These are phyloP conservation scores for Monopis laevigella DNA, from an alignment of 2,888 invertebrate species.

Conservation along the genomic window DNA sequence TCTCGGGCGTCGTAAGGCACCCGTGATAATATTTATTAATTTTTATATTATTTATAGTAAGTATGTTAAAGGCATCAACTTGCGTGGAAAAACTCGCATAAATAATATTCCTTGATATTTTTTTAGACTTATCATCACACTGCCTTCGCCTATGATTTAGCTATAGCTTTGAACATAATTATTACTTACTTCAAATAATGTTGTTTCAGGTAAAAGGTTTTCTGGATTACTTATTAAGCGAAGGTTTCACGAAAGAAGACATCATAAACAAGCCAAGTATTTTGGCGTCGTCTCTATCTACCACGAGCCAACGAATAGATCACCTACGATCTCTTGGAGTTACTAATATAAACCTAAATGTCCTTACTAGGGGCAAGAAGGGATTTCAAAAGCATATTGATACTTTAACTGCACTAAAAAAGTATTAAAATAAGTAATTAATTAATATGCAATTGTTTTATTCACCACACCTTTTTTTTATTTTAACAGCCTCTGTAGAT, in stretches of 20 bases:
- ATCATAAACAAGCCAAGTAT: conserved; percentile 64
- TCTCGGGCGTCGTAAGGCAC: too few relatives aligned
- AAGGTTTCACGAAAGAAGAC: conserved; percentile 60
- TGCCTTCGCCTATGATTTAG: too few relatives aligned
- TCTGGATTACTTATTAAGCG: conserved; percentile 63
- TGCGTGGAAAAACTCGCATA: too few relatives aligned
- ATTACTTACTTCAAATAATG: too few relatives aligned
- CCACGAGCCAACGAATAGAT: conserved; percentile 58
- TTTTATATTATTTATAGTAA: too few relatives aligned
- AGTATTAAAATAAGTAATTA: not conserved
- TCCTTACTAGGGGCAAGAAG: conserved; percentile 64
- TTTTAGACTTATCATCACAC: too few relatives aligned
- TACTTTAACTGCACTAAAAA: not conserved
- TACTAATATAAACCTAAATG: conserved; percentile 55
- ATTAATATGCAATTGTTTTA: not conserved
- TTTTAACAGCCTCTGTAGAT: too few relatives aligned
- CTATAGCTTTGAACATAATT: too few relatives aligned
- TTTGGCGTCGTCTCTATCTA: conserved; percentile 63
- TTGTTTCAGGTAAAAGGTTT: conserved; percentile 65
- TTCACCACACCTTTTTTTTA: too few relatives aligned
- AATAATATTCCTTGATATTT: too few relatives aligned
- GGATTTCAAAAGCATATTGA: conserved; percentile 55
- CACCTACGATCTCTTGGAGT: conserved; percentile 55
- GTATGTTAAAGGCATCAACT: too few relatives aligned
- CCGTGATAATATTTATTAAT: too few relatives aligned